A percentile compares a stretch with the other conserved stretches of the same genome.
Evolutionary conservation across 1,140 invertebrate species (phyloP).

Genomic region (Apis cerana): DNA sequence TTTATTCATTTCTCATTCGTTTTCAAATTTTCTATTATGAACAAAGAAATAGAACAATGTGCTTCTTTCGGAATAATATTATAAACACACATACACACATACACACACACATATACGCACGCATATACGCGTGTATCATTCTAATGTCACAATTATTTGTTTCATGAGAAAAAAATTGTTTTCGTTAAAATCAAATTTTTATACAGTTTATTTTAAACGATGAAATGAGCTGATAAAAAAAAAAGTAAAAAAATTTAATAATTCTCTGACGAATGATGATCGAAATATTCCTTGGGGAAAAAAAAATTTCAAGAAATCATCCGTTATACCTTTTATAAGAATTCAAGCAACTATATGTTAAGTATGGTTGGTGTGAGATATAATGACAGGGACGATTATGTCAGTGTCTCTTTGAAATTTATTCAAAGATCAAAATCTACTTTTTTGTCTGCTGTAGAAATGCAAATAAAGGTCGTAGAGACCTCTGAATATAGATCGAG

Average conservation of each 20-base stretch:
- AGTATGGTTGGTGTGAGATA: constrained; percentile 12
- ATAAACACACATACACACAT: too few relatives aligned
- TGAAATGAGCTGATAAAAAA: neutral
- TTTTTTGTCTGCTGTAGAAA: constrained; percentile 40
- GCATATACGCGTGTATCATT: too few relatives aligned
- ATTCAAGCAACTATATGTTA: constrained; percentile 10
- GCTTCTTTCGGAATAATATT: too few relatives aligned
- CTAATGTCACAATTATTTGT: neutral
- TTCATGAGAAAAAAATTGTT: neutral
- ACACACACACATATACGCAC: too few relatives aligned
- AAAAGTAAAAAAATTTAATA: neutral
- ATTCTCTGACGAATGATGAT: neutral
- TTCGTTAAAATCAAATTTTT: neutral
- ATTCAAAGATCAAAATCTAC: constrained; percentile 72
- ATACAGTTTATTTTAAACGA: neutral
- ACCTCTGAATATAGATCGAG: constrained; percentile 70
- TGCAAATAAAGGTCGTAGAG: constrained; percentile 64
- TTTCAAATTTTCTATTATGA: too few relatives aligned
- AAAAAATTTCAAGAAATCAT: neutral
- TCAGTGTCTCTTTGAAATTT: constrained; percentile 70
- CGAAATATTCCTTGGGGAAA: neutral
- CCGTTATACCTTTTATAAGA: neutral
- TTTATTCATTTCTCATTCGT: too few relatives aligned
- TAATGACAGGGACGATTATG: constrained; percentile 25
- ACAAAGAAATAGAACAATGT: too few relatives aligned